Conservation (phyloP, 53 echinoderm and acorn worm genomes). For the Paracentrotus lividus region DNA sequence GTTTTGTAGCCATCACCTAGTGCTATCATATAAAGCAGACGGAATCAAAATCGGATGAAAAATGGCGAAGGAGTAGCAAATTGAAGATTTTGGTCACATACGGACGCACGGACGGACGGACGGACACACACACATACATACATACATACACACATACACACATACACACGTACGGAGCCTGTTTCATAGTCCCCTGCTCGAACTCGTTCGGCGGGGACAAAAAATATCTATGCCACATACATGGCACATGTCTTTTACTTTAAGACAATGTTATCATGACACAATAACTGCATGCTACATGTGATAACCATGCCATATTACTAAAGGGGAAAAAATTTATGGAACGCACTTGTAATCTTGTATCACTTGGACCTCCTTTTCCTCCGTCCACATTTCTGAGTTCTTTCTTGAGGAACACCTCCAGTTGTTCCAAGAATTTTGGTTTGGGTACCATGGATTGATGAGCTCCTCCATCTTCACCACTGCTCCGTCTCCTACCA, state of each 20-base stretch:
- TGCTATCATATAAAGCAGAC: no score
- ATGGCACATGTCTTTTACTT: neutral
- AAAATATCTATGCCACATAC: neutral
- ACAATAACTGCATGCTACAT: neutral
- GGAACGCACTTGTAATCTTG: slow-evolving; percentile 88
- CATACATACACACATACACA: no score
- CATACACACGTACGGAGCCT: no score
- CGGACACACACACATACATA: no score
- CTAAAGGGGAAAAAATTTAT: neutral
- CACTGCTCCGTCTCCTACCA: slow-evolving; percentile 40
- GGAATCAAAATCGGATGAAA: no score
- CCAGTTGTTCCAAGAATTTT: slow-evolving; percentile 95
- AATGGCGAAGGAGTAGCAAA: no score
- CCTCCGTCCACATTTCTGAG: slow-evolving; percentile 85
- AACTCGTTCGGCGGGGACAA: no score
- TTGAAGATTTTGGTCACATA: no score
- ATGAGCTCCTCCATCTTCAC: slow-evolving; percentile 75
- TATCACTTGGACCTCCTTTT: slow-evolving; percentile 85
- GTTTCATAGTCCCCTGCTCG: no score
- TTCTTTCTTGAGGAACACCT: slow-evolving; percentile 92
- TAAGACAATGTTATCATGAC: neutral
- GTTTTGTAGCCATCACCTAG: no score
- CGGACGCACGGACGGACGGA: no score
- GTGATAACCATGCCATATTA: neutral
- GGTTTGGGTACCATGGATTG: slow-evolving; percentile 93